Conservation (phyloP, 2,797 vertebrate genomes). For the Lindbergichthys nudifrons region DNA sequence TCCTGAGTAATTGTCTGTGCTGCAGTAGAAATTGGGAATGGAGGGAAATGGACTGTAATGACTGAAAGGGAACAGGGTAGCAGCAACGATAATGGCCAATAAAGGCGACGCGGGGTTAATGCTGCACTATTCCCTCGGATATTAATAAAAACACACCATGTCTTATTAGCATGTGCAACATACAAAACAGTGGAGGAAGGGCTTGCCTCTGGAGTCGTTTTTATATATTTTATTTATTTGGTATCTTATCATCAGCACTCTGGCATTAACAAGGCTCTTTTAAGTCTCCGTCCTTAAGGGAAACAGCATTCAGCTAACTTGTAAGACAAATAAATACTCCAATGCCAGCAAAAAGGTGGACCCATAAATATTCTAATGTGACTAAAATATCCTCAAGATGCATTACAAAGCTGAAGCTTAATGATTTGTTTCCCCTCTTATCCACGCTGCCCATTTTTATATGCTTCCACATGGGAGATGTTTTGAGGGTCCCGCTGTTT, state of each 20-base stretch:
- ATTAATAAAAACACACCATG: constrained; percentile 54
- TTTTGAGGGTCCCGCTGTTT: constrained; percentile 57
- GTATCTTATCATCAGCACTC: constrained; percentile 39
- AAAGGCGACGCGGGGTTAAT: constrained; percentile 49
- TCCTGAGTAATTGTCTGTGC: constrained; percentile 76
- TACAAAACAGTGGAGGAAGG: constrained; percentile 13
- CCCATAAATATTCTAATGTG: constrained; percentile 32
- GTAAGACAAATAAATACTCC: constrained; percentile 46
- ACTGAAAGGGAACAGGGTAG: constrained; percentile 57
- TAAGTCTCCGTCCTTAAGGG: constrained; percentile 26
- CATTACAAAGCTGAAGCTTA: constrained; percentile 15
- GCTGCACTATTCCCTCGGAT: constrained; percentile 35
- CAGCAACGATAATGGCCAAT: constrained; percentile 57
- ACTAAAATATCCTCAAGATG: constrained; percentile 29
- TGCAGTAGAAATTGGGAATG: constrained; percentile 68
- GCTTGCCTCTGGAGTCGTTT: constrained; percentile 12
- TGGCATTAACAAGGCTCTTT: constrained; percentile 21
- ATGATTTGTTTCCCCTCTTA: constrained; percentile 25
- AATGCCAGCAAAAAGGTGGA: constrained; percentile 24
- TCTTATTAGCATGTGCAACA: constrained; percentile 43
- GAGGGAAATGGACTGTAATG: constrained; percentile 70
- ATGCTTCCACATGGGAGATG: constrained; percentile 58
- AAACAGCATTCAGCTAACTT: constrained; percentile 34
- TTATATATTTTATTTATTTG: constrained; percentile 51
- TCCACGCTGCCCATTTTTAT: constrained; percentile 25